Percentiles rank a stretch among this genome's conserved stretches.
Conservation (phyloP, 2,797 vertebrate genomes). For the Decapterus maruadsi region DNA sequence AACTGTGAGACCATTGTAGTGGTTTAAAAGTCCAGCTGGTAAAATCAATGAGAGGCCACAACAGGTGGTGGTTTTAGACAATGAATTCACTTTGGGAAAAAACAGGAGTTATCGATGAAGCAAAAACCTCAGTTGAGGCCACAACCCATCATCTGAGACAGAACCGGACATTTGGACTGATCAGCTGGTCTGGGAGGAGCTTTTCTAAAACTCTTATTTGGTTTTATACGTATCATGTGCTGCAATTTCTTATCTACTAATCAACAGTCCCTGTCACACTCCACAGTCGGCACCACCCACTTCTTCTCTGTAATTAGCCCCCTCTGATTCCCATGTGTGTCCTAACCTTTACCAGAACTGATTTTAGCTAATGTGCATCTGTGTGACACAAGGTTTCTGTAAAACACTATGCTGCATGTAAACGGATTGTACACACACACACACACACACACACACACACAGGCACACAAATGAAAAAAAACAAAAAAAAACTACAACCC, state of each 20-base stretch:
- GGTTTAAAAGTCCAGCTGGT: constrained; percentile 1
- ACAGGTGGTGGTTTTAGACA: background rate
- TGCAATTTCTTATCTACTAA: background rate
- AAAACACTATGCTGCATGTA: background rate
- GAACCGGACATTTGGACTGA: background rate
- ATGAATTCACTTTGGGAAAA: background rate
- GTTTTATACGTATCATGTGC: background rate
- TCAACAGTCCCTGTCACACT: constrained; percentile 5
- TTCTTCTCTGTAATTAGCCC: constrained; percentile 28
- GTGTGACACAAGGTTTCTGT: background rate
- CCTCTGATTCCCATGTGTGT: constrained; percentile 4
- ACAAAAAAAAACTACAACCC: background rate
- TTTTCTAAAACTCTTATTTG: background rate
- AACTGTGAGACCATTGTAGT: background rate
- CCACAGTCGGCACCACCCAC: constrained; percentile 8
- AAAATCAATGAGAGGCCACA: constrained; percentile 1
- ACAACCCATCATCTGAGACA: background rate
- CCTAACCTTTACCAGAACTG: constrained; percentile 11
- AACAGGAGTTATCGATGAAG: background rate
- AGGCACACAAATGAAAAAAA: background rate
- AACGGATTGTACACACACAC: background rate
- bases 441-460: background rate
- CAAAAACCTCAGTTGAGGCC: background rate
- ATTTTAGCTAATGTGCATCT: constrained; percentile 12
- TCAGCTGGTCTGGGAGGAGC: background rate